Conservation (phyloP, 2,113 vertebrate species). For the Myrmecophaga tridactyla region DNA sequence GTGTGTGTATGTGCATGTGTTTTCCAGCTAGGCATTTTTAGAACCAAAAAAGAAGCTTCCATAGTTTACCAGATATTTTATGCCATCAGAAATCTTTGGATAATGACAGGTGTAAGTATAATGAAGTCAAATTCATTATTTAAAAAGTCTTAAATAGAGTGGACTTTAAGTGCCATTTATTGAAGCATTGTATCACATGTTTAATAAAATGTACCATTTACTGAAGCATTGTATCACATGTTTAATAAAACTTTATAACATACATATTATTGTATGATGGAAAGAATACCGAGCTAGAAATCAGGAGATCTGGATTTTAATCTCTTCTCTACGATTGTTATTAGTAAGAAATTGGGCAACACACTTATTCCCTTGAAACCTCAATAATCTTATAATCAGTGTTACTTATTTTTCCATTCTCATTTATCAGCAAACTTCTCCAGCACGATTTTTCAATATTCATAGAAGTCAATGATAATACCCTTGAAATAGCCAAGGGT, state of each 20-base stretch:
- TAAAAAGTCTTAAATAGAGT: background rate
- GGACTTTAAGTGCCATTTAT: background rate
- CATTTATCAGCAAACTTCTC: background rate
- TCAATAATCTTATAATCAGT: background rate
- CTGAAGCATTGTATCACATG: background rate
- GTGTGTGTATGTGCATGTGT: background rate
- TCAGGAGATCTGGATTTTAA: background rate
- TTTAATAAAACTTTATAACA: background rate
- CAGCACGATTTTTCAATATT: background rate
- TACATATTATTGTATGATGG: background rate
- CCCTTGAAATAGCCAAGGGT: rapidly evolving
- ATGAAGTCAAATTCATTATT: background rate
- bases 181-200: background rate
- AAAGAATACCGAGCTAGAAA: background rate
- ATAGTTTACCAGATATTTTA: background rate
- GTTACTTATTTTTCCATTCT: background rate
- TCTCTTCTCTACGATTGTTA: background rate
- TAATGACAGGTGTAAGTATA: background rate
- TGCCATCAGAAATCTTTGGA: background rate
- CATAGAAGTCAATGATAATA: no score
- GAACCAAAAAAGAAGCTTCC: background rate
- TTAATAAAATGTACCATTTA: background rate
- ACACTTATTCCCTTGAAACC: background rate
- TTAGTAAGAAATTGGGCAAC: background rate
- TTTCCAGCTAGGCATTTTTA: background rate